These are phyloP conservation scores for Perizoma affinitatum DNA, from an alignment of 2,888 invertebrate species.

Conservation along the genomic window DNA sequence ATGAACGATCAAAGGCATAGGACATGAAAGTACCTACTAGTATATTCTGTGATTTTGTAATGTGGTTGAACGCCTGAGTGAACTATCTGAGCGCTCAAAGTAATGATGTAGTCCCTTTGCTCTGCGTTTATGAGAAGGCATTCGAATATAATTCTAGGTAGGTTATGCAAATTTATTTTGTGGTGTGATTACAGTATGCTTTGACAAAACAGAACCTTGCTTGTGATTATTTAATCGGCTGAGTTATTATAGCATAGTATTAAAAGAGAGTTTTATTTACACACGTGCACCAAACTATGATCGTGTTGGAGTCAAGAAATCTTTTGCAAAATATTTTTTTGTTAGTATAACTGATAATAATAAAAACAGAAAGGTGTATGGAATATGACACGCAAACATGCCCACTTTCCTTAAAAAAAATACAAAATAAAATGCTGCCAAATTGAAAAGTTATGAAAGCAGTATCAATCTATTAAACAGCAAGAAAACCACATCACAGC, in stretches of 20 bases:
- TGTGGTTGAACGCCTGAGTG: conserved; percentile 5
- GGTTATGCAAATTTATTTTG: too few relatives aligned
- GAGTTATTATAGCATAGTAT: too few relatives aligned
- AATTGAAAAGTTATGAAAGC: conserved; percentile 19
- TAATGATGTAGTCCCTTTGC: conserved; percentile 3
- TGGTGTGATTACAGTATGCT: too few relatives aligned
- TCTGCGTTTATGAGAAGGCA: conserved; percentile 11
- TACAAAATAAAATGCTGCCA: conserved; percentile 6
- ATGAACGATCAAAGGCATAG: background rate
- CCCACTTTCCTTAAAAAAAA: background rate
- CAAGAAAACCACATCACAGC: conserved; percentile 29
- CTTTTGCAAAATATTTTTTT: too few relatives aligned
- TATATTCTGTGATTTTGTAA: background rate
- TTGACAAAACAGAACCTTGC: too few relatives aligned
- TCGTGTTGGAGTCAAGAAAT: too few relatives aligned
- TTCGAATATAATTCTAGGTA: background rate
- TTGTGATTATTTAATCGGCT: too few relatives aligned
- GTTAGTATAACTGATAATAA: too few relatives aligned
- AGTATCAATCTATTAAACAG: conserved; percentile 22
- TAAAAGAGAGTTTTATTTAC: too few relatives aligned
- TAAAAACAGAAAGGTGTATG: too few relatives aligned
- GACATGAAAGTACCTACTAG: background rate
- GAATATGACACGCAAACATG: too few relatives aligned
- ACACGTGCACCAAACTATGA: too few relatives aligned
- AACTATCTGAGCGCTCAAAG: conserved; percentile 2